Evolutionary conservation across 2,888 invertebrate species (phyloP).

Genomic region (Ctenicera cuprea): DNA sequence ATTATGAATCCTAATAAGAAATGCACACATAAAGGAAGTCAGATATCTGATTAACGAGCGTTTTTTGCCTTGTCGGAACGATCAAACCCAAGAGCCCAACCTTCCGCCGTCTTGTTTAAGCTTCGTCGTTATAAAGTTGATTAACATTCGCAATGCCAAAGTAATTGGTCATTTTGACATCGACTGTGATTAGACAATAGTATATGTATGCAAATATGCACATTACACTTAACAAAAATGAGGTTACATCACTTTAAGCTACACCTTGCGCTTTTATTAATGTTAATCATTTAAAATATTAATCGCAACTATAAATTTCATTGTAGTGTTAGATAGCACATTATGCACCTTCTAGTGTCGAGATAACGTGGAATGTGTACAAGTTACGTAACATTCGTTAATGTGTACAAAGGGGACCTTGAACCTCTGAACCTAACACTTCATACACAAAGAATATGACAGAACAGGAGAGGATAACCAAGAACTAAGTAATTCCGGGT

Average conservation of each 20-base stretch:
- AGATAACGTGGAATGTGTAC: conserved; percentile 21
- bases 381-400: conserved; percentile 15
- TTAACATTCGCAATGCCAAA: conserved; percentile 14
- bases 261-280: conserved; percentile 26
- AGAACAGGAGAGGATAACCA: background rate
- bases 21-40: background rate
- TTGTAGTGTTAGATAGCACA: conserved; percentile 6
- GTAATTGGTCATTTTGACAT: conserved; percentile 28
- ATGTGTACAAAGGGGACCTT: conserved; percentile 9
- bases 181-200: conserved; percentile 24
- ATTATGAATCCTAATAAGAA: conserved; percentile 11
- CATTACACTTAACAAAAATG: conserved; percentile 9
- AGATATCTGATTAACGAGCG: background rate
- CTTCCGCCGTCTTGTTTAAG: conserved; percentile 4
- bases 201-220: conserved; percentile 15
- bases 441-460: conserved; percentile 2
- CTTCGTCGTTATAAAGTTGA: conserved; percentile 1
- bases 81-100: conserved; percentile 12
- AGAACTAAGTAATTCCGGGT: conserved; percentile 7
- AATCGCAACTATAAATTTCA: conserved; percentile 23
- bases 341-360: conserved; percentile 14
- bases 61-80: conserved; percentile 14
- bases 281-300: conserved; percentile 29
- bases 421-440: conserved; percentile 21
- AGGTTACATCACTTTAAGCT: conserved; percentile 14